These are phyloP conservation scores for Cryptophagus acutangulus DNA, from an alignment of 2,888 invertebrate genomes.

Conservation along the genomic window DNA sequence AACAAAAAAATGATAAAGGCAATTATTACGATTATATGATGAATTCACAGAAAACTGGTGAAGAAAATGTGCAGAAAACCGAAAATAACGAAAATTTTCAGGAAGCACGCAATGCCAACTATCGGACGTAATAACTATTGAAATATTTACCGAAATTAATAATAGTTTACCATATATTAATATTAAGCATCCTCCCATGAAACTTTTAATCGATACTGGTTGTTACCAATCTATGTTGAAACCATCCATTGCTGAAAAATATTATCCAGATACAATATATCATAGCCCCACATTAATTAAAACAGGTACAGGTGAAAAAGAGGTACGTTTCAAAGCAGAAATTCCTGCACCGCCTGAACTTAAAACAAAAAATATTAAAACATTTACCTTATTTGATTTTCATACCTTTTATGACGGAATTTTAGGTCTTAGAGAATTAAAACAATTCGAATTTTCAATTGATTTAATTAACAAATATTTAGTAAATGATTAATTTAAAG, in stretches of 20 bases:
- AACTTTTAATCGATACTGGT: conserved; percentile 8
- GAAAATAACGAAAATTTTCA: no score
- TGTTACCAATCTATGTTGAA: not conserved
- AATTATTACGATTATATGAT: not conserved
- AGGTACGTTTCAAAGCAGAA: not conserved
- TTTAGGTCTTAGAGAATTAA: conserved; percentile 16
- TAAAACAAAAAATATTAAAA: conserved; percentile 7
- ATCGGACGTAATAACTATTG: no score
- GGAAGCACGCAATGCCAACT: no score
- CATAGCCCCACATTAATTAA: not conserved
- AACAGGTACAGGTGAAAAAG: conserved; percentile 9
- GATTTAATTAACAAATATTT: conserved; percentile 11
- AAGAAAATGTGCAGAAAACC: no score
- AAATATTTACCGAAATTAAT: no score
- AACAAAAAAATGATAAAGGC: not conserved
- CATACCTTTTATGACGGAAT: conserved; percentile 21
- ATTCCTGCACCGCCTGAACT: conserved; percentile 17
- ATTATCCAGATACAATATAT: conserved; percentile 1
- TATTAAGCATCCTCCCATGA: conserved; percentile 4
- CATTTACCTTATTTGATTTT: conserved; percentile 16
- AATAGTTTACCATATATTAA: conserved; percentile 6
- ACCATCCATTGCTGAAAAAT: conserved; percentile 4
- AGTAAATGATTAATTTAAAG: conserved; percentile 7
- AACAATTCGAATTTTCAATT: conserved; percentile 12
- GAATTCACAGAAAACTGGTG: no score